A percentile compares a stretch with the other conserved stretches of the same genome.
Evolutionary conservation across 2,797 vertebrate species (phyloP).

Genomic region (Phoebastria nigripes): DNA sequence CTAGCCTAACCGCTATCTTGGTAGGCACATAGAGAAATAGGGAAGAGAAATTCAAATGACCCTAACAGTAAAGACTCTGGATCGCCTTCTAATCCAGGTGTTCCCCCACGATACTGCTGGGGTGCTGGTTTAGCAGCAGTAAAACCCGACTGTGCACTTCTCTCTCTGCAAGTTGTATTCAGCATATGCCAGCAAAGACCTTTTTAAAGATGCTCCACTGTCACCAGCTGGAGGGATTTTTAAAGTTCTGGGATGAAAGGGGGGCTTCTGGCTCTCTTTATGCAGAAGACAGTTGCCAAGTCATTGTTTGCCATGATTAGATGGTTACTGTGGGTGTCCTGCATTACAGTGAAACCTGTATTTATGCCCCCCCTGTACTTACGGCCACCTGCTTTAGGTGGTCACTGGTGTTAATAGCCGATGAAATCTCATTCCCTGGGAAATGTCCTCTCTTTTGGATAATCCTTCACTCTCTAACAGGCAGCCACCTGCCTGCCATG

Average conservation of each 20-base stretch:
- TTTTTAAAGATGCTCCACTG: not conserved
- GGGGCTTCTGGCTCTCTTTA: not conserved
- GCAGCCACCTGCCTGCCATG: slow-evolving; percentile 29
- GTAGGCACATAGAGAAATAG: not conserved
- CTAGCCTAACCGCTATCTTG: not conserved
- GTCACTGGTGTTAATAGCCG: not conserved
- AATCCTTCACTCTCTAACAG: not conserved
- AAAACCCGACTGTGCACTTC: accelerated
- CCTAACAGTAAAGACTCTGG: not conserved
- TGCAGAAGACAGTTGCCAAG: not conserved
- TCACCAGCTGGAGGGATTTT: not conserved
- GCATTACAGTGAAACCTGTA: not conserved
- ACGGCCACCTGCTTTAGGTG: not conserved
- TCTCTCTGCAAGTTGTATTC: not conserved
- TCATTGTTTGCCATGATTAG: not conserved
- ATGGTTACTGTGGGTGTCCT: not conserved
- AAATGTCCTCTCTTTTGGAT: not conserved
- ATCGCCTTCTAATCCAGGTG: not conserved
- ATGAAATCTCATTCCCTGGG: not conserved
- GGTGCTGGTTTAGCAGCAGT: not conserved
- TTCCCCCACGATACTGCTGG: not conserved
- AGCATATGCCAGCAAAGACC: not conserved
- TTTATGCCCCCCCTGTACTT: not conserved
- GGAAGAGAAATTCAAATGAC: not conserved
- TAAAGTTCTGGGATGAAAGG: too few species aligned